Evolutionary conservation across 1,140 invertebrate species (phyloP).

Genomic region (Radopholus similis): DNA sequence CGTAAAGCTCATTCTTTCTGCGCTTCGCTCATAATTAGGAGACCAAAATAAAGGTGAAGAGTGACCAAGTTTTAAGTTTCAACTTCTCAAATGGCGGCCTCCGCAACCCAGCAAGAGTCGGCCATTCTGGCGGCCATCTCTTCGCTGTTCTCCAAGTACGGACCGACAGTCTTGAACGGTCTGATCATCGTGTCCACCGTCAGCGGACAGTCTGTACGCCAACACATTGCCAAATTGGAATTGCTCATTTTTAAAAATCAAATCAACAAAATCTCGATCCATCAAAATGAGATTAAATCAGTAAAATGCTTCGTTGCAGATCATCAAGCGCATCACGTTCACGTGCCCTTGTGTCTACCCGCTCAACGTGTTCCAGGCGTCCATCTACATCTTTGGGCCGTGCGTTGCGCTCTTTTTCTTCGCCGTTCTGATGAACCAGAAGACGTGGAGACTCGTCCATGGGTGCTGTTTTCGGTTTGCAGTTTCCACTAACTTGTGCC

Average conservation of each 20-base stretch:
- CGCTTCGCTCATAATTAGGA: too few relatives aligned
- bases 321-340: slow-evolving; percentile 47
- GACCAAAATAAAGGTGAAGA: too few relatives aligned
- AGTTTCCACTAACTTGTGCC: not conserved
- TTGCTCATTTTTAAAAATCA: too few relatives aligned
- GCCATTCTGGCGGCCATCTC: slow-evolving; percentile 15
- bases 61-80: too few relatives aligned
- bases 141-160: slow-evolving; percentile 44
- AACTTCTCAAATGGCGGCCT: not conserved
- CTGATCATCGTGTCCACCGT: slow-evolving; percentile 55
- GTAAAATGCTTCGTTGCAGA: too few relatives aligned
- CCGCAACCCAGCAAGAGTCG: not conserved
- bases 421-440: slow-evolving; percentile 46
- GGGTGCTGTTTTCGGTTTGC: slow-evolving; percentile 49
- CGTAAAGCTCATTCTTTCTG: too few relatives aligned
- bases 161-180: slow-evolving; percentile 48
- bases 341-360: slow-evolving; percentile 51
- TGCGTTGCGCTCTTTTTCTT: slow-evolving; percentile 43
- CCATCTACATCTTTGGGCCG: slow-evolving; percentile 47
- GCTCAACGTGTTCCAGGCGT: slow-evolving; percentile 44
- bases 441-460: slow-evolving; percentile 53
- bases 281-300: too few relatives aligned
- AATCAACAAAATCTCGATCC: too few relatives aligned
- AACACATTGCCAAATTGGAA: not conserved
- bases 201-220: slow-evolving; percentile 52